These are phyloP conservation scores for Spilogale gracilis DNA, from an alignment of 2,113 vertebrate species.

Conservation along the genomic window DNA sequence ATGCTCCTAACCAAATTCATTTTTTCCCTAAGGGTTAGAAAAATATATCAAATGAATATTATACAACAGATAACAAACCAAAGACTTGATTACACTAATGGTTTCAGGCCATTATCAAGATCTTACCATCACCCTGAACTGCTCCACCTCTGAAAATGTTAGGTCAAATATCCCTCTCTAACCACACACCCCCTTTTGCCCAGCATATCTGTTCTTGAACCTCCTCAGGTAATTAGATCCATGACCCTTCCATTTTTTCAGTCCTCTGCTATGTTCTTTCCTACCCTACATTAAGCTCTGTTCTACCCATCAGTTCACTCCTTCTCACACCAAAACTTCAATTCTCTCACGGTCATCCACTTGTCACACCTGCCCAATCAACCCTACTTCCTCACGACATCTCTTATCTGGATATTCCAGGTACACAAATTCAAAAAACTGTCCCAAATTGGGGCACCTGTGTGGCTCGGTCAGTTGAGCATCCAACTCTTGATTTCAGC, in stretches of 20 bases:
- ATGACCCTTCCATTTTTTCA: not conserved
- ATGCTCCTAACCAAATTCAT: constrained; percentile 24
- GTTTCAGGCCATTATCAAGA: not conserved
- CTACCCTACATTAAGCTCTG: not conserved
- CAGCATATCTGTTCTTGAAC: not conserved
- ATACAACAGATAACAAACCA: constrained; percentile 30
- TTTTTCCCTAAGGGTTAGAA: not conserved
- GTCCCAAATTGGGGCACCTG: not conserved
- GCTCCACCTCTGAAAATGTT: not conserved
- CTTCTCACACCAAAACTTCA: not conserved
- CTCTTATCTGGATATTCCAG: not conserved
- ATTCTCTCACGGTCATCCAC: not conserved
- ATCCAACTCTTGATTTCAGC: not conserved
- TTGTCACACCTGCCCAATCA: not conserved
- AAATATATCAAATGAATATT: not conserved
- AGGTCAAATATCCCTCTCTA: not conserved
- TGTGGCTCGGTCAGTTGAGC: not conserved
- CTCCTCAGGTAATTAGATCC: not conserved
- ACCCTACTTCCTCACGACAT: not conserved
- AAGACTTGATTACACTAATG: not conserved
- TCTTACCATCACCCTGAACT: constrained; percentile 24
- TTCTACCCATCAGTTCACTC: not conserved
- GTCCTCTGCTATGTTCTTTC: not conserved
- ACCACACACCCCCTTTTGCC: not conserved
- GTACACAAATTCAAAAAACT: not conserved